Evolutionary conservation across 2,888 invertebrate genomes (phyloP).

Genomic region (Choreutis nemorana): DNA sequence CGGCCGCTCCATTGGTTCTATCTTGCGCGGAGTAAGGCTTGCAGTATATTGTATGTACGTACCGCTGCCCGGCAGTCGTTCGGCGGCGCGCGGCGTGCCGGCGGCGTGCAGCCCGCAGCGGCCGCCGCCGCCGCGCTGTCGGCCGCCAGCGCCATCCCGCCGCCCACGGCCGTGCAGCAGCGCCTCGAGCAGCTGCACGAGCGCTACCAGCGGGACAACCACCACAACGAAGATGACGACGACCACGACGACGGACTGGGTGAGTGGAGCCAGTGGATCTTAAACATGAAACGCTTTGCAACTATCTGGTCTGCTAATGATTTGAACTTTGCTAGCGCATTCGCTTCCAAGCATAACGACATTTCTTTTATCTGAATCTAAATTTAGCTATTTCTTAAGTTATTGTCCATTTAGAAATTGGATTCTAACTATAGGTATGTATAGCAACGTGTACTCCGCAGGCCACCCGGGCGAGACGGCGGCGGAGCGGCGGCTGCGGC

Average conservation of each 20-base stretch:
- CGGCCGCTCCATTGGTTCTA: too few relatives aligned
- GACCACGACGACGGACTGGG: conserved; percentile 14
- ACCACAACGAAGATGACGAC: conserved; percentile 10
- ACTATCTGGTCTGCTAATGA: too few relatives aligned
- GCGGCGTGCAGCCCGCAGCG: conserved; percentile 57
- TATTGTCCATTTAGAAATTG: too few relatives aligned
- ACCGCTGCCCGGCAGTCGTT: conserved; percentile 45
- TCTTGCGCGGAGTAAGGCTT: background rate
- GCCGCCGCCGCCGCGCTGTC: conserved; percentile 58
- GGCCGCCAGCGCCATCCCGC: conserved; percentile 57
- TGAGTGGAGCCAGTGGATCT: too few relatives aligned
- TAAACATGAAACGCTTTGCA: too few relatives aligned
- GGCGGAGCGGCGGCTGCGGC: conserved; percentile 70
- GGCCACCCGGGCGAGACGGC: conserved; percentile 55
- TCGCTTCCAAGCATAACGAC: too few relatives aligned
- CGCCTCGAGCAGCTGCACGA: conserved; percentile 55
- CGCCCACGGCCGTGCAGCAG: conserved; percentile 57
- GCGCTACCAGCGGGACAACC: conserved; percentile 34
- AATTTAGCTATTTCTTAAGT: too few relatives aligned
- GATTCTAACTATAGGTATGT: too few relatives aligned
- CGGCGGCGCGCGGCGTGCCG: conserved; percentile 53
- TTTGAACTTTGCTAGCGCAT: too few relatives aligned
- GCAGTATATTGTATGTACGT: too few relatives aligned
- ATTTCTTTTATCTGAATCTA: too few relatives aligned
- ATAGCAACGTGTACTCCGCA: too few relatives aligned